phyloP scores from a whole-genome alignment of 2,113 vertebrate species.

The Myrmophylax atrothorax region DNA sequence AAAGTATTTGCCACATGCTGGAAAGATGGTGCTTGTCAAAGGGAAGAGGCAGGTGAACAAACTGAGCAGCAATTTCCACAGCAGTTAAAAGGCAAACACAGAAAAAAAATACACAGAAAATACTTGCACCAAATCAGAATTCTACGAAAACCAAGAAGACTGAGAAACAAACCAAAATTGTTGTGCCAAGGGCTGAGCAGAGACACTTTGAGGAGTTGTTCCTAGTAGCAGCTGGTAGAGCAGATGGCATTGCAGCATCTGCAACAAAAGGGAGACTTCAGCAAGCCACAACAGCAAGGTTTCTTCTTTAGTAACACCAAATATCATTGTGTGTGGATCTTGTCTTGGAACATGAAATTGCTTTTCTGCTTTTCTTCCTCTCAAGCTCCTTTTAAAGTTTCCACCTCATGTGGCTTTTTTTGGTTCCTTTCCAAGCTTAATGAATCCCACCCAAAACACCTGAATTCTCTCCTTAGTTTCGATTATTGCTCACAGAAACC shows the following conservation, averaged over 20 bases:
- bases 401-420: neutral
- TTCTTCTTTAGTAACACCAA: neutral
- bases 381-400: neutral
- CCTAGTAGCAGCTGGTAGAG: neutral
- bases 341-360: neutral
- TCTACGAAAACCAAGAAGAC: neutral
- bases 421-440: neutral
- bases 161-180: neutral
- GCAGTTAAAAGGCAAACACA: neutral
- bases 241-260: neutral
- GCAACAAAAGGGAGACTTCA: neutral
- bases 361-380: neutral
- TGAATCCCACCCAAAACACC: neutral
- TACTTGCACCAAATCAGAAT: neutral
- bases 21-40: neutral
- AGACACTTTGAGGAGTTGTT: neutral
- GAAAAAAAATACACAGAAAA: neutral
- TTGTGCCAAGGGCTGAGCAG: neutral
- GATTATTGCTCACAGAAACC: neutral
- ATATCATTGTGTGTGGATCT: neutral
- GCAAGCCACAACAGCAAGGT: fast-evolving
- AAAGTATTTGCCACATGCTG: neutral
- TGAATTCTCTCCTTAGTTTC: neutral
- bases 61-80: neutral
- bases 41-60: neutral